These are phyloP conservation scores for Chondrosia reniformis DNA, from an alignment of 37 sponge, comb jelly and placozoan species.

Conservation along the genomic window DNA sequence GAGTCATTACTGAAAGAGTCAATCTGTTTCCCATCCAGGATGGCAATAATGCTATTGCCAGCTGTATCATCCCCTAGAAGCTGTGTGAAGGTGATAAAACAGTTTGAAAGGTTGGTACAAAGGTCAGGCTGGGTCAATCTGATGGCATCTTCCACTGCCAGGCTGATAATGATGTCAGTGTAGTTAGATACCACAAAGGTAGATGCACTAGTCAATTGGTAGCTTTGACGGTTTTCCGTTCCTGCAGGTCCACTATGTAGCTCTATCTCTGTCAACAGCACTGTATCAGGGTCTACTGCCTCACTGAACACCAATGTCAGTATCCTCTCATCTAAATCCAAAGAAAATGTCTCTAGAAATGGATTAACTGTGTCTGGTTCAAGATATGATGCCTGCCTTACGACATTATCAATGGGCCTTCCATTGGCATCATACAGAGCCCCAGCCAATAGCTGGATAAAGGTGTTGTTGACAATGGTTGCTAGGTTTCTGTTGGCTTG, in stretches of 20 bases:
- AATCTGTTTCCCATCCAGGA: slow-evolving; percentile 40
- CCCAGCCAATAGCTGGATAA: slow-evolving; percentile 26
- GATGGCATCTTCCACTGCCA: slow-evolving; percentile 60
- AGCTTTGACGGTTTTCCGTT: neutral
- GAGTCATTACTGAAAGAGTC: slow-evolving; percentile 43
- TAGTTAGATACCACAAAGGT: slow-evolving; percentile 37
- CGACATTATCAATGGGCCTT: slow-evolving; percentile 34
- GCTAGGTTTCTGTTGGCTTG: slow-evolving; percentile 56
- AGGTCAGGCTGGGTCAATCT: slow-evolving; percentile 40
- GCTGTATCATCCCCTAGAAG: slow-evolving; percentile 51
- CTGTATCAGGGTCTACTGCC: slow-evolving; percentile 39
- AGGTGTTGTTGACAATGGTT: slow-evolving; percentile 55
- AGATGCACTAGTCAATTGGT: slow-evolving; percentile 34
- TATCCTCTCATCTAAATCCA: slow-evolving; percentile 40
- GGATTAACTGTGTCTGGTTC: slow-evolving; percentile 52
- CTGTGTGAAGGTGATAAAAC: slow-evolving; percentile 54
- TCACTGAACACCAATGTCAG: slow-evolving; percentile 70
- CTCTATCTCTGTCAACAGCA: slow-evolving; percentile 35
- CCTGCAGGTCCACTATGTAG: slow-evolving; percentile 23
- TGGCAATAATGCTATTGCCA: slow-evolving; percentile 27
- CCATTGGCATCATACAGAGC: slow-evolving; percentile 62
- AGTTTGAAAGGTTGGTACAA: slow-evolving; percentile 40
- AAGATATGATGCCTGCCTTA: slow-evolving; percentile 20
- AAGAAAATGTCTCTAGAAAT: slow-evolving; percentile 34
- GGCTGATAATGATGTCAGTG: slow-evolving; percentile 55